Conservation (phyloP, 2,113 vertebrate genomes). For the Syngnathoides biaculeatus region DNA sequence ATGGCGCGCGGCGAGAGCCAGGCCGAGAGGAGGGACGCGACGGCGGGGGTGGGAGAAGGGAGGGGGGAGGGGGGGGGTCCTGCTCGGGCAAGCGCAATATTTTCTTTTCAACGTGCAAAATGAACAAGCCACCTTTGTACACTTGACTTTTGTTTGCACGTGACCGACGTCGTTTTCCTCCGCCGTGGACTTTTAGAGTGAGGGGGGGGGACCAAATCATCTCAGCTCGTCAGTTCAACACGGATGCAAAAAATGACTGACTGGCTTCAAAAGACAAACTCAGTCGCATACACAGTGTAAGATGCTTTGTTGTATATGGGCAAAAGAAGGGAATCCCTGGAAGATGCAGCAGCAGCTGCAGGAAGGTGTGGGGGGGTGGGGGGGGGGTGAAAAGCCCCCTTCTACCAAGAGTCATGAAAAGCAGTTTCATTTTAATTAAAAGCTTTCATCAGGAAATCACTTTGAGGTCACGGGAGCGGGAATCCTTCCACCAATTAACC, state of each 20-base stretch:
- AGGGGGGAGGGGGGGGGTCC: neutral
- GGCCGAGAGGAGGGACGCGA: neutral
- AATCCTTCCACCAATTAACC: constrained; percentile 58
- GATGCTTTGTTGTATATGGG: no score
- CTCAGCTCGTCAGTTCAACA: no score
- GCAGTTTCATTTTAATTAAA: constrained; percentile 54
- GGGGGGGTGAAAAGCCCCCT: neutral
- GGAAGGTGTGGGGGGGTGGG: neutral
- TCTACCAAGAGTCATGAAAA: constrained; percentile 37
- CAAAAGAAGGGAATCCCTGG: neutral
- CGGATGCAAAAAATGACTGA: no score
- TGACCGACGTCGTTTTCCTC: no score
- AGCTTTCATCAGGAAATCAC: constrained; percentile 48
- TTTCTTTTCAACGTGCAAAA: neutral
- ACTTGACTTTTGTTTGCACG: no score
- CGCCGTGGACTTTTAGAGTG: no score
- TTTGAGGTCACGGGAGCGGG: constrained; percentile 25
- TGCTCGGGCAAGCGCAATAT: neutral
- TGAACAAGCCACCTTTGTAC: neutral
- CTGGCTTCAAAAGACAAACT: no score
- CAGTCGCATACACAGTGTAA: no score
- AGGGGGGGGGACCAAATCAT: no score
- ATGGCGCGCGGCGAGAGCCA: neutral
- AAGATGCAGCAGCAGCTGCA: neutral
- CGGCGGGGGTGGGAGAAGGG: neutral